Evolutionary conservation across 1,140 invertebrate species (phyloP), one percentile per base, ranked within the genome.

Genomic region (Drosophila arawakana): DNA sequence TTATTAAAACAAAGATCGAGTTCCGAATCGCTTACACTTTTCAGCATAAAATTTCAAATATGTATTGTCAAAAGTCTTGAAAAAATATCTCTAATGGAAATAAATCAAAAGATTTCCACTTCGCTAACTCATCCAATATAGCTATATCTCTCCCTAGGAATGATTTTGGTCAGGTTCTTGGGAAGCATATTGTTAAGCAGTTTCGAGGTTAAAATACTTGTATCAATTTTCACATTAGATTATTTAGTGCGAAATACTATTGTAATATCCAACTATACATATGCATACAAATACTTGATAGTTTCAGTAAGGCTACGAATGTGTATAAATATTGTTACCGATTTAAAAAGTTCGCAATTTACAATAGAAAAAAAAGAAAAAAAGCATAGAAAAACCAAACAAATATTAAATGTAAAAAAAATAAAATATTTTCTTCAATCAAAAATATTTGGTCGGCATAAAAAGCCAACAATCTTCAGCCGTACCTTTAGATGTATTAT

Each of bases 401-500:
- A 59, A 70, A 30, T 68, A 62, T 72, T 68, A 76, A 73, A 54
- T 62, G 71, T 71, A 77, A 67, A 60, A 81, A 85, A 78, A 85
- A 84, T 81, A 84, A 84, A 84, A 76, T 85, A 84, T 85, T 84
- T 84, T 84, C 81, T 66, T 81, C 71, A 69, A 85, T 81, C 81
- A 76, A 72, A 52, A 62, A 11, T 18, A 25, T 75, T 52, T 11
- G 47, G n/a, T 52, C 7, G 1, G 41, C 15, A 41, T 25, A 37
- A 37, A 49, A 44, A 65, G 35, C 55, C 34, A 43, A 18, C 15
- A n/a, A 43, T 57, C 66, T 18, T 0, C 6, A 41, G 21, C 35
- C 21, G 9, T 10, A 30, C 7, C 35, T 46, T 30, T 11, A 54
- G 39, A 8, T 62, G 44, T 13, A 8, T 35, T 52, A 65, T 15